A percentile compares a stretch with the other conserved stretches of the same genome.
phyloP scores from a whole-genome alignment of 2,113 vertebrate species.

The Petroica traversi region DNA sequence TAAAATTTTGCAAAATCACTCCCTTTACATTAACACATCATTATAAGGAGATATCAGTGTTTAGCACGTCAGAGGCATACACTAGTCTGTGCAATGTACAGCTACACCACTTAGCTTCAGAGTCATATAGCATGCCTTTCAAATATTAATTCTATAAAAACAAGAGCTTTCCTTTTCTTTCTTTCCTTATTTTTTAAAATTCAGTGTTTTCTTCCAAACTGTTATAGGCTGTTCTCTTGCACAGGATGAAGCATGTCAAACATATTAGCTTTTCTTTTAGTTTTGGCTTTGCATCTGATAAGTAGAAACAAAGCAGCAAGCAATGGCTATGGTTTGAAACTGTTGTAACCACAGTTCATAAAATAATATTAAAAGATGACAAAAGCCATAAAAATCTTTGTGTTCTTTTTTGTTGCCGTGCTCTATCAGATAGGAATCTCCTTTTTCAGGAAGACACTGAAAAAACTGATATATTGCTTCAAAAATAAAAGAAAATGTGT shows the following conservation, averaged over 20 bases:
- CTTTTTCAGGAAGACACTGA: not conserved
- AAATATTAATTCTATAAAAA: not conserved
- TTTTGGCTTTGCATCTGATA: slow-evolving; percentile 33
- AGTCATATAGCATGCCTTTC: not conserved
- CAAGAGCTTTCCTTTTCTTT: not conserved
- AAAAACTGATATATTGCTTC: not conserved
- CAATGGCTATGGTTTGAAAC: not conserved
- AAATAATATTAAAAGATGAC: slow-evolving; percentile 55
- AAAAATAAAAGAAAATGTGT: not conserved
- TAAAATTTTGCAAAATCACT: slow-evolving; percentile 49
- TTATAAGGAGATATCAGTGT: slow-evolving; percentile 23
- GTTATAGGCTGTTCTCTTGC: not conserved
- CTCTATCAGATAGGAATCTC: slow-evolving; percentile 4
- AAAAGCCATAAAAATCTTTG: slow-evolving; percentile 24
- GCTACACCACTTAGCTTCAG: not conserved
- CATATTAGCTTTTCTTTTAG: not conserved
- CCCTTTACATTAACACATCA: slow-evolving; percentile 41
- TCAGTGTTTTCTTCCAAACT: not conserved
- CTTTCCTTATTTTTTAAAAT: not conserved
- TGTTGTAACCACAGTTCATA: slow-evolving; percentile 1
- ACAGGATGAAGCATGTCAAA: slow-evolving; percentile 13
- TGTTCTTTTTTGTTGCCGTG: not conserved
- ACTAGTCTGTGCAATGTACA: slow-evolving; percentile 13
- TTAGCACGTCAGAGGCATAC: not conserved
- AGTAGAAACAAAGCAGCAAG: slow-evolving; percentile 42